Conservation (phyloP, 2,113 vertebrate genomes). For the Calidris pygmaea region DNA sequence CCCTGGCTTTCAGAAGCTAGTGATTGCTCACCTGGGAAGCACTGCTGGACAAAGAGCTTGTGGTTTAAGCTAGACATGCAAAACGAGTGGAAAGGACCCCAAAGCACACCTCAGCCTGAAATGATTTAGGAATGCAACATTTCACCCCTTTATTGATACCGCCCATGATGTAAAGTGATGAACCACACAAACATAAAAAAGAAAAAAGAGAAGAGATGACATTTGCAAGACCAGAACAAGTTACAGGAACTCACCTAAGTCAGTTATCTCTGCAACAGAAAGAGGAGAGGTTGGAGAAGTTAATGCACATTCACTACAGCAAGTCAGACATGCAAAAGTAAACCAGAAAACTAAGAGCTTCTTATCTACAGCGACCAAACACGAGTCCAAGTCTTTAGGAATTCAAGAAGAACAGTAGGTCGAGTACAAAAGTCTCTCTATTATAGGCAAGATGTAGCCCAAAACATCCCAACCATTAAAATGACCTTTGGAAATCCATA, state of each 20-base stretch:
- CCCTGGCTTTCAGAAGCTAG: background rate
- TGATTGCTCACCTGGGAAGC: background rate
- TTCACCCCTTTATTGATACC: background rate
- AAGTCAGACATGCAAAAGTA: conserved; percentile 3
- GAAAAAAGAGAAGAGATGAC: background rate
- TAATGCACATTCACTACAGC: conserved; percentile 33
- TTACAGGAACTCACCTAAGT: conserved; percentile 79
- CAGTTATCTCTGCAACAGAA: conserved; percentile 83
- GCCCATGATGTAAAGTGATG: background rate
- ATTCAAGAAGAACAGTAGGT: background rate
- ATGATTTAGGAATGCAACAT: background rate
- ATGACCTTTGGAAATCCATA: background rate
- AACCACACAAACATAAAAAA: background rate
- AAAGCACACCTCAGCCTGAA: background rate
- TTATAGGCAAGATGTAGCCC: background rate
- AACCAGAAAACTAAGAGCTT: background rate
- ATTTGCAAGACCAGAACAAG: conserved; percentile 4
- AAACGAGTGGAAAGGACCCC: background rate
- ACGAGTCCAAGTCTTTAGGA: background rate
- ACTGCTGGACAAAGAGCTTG: background rate
- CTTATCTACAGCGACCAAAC: background rate
- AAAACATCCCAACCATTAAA: background rate
- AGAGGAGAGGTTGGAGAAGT: conserved; percentile 69
- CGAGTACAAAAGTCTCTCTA: background rate
- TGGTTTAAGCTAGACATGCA: background rate